These are phyloP conservation scores for Bergia sp. DNA, from an alignment of 92 coral and sea anemone genomes.

Conservation along the genomic window DNA sequence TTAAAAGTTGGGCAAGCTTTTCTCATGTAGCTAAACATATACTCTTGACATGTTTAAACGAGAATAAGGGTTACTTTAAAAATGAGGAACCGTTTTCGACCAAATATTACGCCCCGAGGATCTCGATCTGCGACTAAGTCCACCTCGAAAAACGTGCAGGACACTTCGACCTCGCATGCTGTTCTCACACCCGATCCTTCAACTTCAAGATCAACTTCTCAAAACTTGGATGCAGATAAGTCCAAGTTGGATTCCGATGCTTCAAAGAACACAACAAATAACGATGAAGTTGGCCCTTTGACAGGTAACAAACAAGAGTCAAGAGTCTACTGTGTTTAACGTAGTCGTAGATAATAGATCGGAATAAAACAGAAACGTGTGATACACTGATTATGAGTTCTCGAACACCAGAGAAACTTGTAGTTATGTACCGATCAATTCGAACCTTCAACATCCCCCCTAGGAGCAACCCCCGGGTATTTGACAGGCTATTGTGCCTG, in stretches of 20 bases:
- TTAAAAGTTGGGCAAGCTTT: background rate
- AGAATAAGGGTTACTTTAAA: background rate
- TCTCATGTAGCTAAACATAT: no score
- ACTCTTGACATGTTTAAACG: background rate
- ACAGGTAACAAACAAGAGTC: background rate
- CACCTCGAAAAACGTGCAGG: background rate
- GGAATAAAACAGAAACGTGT: background rate
- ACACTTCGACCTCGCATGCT: background rate
- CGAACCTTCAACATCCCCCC: no score
- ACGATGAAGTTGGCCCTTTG: constrained; percentile 1
- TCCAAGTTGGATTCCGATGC: background rate
- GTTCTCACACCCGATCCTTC: background rate
- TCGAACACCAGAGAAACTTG: no score
- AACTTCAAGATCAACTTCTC: background rate
- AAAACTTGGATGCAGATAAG: background rate
- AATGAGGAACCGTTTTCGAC: constrained; percentile 66
- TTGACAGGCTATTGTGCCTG: no score
- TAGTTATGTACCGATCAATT: no score
- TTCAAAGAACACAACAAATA: background rate
- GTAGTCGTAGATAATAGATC: background rate
- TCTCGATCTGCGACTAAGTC: constrained; percentile 41
- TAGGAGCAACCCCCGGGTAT: no score
- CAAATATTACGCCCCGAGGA: constrained; percentile 56
- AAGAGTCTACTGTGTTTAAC: background rate
- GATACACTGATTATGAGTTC: no score